Percentiles rank a stretch among this genome's conserved stretches.
phyloP scores from a whole-genome alignment of 2,113 vertebrate genomes.

The Pipra filicauda region DNA sequence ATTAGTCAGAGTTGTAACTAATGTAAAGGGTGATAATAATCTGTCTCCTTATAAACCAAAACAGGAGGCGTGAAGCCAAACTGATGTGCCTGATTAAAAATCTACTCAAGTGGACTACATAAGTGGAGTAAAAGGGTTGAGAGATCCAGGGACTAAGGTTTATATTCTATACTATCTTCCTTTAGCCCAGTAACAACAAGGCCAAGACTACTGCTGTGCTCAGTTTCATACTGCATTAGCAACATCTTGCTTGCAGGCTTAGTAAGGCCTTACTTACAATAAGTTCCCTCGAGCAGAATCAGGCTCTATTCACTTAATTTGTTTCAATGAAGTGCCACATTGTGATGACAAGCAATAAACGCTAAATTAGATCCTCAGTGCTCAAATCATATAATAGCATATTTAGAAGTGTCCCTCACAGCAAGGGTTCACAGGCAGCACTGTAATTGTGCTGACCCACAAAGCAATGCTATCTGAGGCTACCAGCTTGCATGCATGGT shows the following conservation, averaged over 20 bases:
- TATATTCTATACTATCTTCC: not conserved
- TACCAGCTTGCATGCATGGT: not conserved
- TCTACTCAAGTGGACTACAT: not conserved
- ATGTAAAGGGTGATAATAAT: not conserved
- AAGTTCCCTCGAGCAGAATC: not conserved
- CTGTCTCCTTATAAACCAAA: not conserved
- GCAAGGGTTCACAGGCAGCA: not conserved
- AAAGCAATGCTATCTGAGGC: not conserved
- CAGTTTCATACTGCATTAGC: not conserved
- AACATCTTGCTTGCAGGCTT: not conserved
- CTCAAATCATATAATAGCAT: not conserved
- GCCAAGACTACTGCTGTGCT: not conserved
- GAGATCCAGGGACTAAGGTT: not conserved
- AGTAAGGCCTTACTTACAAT: not conserved
- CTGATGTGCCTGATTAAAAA: not conserved
- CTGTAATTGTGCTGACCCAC: not conserved
- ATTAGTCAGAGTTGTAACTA: not conserved
- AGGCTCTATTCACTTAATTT: not conserved
- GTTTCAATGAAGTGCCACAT: not conserved
- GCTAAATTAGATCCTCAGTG: not conserved
- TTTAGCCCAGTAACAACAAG: not conserved
- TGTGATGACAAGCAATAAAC: not conserved
- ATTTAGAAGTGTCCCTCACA: not conserved
- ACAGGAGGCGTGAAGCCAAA: not conserved
- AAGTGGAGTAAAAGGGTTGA: not conserved